Percentiles rank a stretch among this genome's conserved stretches.
Evolutionary conservation across 1,140 invertebrate genomes (phyloP).

Genomic region (Manduca sexta): DNA sequence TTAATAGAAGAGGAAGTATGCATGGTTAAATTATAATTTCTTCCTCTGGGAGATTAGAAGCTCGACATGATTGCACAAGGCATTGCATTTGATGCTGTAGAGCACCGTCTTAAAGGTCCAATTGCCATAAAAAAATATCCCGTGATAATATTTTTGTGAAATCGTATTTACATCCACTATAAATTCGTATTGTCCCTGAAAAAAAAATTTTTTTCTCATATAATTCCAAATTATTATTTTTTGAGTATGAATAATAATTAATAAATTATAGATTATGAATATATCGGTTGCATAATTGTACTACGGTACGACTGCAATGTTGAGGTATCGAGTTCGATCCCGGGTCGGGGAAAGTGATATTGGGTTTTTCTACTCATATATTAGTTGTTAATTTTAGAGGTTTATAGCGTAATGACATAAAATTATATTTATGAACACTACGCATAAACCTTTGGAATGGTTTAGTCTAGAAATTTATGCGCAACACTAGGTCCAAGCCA

Average conservation of each 20-base stretch:
- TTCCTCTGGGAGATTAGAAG: not conserved
- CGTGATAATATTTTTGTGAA: slow-evolving; percentile 2
- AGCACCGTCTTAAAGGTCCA: slow-evolving; percentile 4
- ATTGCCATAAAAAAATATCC: not conserved
- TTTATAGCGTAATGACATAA: too few species aligned
- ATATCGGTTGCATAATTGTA: too few species aligned
- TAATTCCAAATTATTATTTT: not conserved
- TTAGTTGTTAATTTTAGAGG: too few species aligned
- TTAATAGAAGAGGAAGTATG: too few species aligned
- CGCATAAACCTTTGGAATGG: too few species aligned
- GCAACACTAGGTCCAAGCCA: too few species aligned
- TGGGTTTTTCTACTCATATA: too few species aligned
- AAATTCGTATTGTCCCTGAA: not conserved
- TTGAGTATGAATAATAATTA: not conserved
- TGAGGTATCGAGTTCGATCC: too few species aligned
- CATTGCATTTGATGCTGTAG: slow-evolving; percentile 1
- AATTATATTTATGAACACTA: too few species aligned
- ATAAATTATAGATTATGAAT: not conserved
- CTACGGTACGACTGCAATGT: too few species aligned
- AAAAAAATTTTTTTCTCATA: not conserved
- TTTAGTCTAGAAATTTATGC: too few species aligned
- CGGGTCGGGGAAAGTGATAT: too few species aligned
- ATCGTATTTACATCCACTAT: not conserved
- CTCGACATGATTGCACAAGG: slow-evolving; percentile 1
- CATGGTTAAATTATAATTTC: not conserved